A percentile compares a stretch with the other conserved stretches of the same genome.
These are phyloP conservation scores for Sceloporus tristichus DNA, from an alignment of 2,113 vertebrate species.

Conservation along the genomic window DNA sequence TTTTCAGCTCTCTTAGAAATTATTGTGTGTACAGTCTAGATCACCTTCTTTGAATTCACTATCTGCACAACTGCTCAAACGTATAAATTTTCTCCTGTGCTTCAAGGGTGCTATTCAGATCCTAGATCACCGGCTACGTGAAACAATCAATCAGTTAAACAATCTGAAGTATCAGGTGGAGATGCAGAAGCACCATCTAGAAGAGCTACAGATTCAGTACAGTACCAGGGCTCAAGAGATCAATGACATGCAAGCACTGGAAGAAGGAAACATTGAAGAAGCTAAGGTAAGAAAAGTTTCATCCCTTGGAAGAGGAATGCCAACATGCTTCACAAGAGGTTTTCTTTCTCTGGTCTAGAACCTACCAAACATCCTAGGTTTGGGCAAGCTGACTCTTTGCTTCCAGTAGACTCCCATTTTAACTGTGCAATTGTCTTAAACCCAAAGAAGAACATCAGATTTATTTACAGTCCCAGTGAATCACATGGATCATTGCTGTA, in stretches of 20 bases:
- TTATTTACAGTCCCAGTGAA: too few species aligned
- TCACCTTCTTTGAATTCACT: not conserved
- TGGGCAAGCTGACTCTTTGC: not conserved
- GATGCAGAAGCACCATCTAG: constrained; percentile 67
- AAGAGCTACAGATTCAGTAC: constrained; percentile 77
- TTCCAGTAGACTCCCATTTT: not conserved
- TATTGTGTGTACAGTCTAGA: not conserved
- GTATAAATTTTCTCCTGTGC: not conserved
- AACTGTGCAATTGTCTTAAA: not conserved
- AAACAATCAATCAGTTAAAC: constrained; percentile 84
- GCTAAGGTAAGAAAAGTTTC: constrained; percentile 76
- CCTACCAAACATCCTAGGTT: not conserved
- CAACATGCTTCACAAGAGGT: not conserved
- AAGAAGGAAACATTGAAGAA: constrained; percentile 69
- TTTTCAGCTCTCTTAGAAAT: too few species aligned
- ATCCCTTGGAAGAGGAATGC: too few species aligned
- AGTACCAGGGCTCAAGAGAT: constrained; percentile 61
- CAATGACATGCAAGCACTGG: constrained; percentile 32
- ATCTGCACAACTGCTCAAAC: too few species aligned
- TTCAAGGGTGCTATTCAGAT: constrained; percentile 72
- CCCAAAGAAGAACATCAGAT: not conserved
- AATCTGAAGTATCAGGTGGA: constrained; percentile 78
- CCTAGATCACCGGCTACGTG: constrained; percentile 80
- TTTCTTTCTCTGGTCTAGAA: not conserved
- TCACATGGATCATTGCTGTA: too few species aligned